Base-by-base conservation (phyloP, 2,113 vertebrate species). In the Lanius collurio region DNA sequence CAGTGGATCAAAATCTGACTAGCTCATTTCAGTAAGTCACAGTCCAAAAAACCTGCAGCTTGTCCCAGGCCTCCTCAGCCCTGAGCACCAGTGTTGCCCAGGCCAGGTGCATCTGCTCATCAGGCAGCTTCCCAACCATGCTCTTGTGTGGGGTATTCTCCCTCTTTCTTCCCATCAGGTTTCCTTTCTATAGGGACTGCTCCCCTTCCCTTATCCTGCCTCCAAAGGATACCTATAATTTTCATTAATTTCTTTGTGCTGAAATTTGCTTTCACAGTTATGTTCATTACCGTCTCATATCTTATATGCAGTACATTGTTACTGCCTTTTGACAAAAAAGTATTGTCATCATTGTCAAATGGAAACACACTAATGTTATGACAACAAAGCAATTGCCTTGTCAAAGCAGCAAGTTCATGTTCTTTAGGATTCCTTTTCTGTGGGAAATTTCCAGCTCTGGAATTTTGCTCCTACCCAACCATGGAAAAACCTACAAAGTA, bases 141-240 rank as follows among this genome's bases (percentile, higher is more conserved):
- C 33, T 59, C 20, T 10, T 28, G 26, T 19, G 68, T 0, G 0
- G 7, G 16, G 2, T 63, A 3, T 69, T 80, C 44, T 41, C 27
- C 42, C 16, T 94, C 63, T 77, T 59, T 59, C 64, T 87, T 47
- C 16, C 26, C n/a, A n/a, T 87, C 44, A n/a, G 27, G 39, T 39
- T 67, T 68, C 33, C 39, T 67, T 64, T 73, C 15, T 46, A 10
- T 6, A 53, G 39, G 26, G 17, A n/a, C 56, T 35, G 15, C 35
- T 63, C 26, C 41, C 16, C 41, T 83, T 83, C 39, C 19, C 39
- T 87, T 52, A 21, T 68, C 30, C 57, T 60, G 4, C 47, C 30
- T 83, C 70, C 53, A 20, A 41, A 65, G 49, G n/a, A 63, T 42
- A 41, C 26, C 30, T 15, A 11, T 42, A 13, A 33, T 88, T 87